Evolutionary conservation across 2,113 vertebrate genomes (phyloP).

Genomic region (Rostratula benghalensis): DNA sequence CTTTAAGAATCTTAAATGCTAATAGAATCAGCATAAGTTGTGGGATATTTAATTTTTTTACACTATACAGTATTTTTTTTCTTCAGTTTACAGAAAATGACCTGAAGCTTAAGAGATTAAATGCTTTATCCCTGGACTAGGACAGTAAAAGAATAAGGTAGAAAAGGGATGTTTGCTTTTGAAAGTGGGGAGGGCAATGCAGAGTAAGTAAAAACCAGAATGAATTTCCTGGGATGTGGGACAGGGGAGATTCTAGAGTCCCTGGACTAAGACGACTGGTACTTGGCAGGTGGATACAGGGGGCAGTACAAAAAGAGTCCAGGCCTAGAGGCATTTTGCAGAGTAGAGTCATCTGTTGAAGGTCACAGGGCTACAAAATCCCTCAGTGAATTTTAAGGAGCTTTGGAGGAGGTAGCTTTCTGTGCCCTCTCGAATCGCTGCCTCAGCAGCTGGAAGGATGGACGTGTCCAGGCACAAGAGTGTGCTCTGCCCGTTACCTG

Average conservation of each 20-base stretch:
- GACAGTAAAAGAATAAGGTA: neutral
- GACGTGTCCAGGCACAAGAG: accelerated
- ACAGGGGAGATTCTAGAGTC: neutral
- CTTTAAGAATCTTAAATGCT: neutral
- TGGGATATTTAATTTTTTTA: neutral
- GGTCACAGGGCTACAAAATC: neutral
- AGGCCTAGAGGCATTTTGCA: neutral
- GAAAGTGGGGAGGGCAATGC: neutral
- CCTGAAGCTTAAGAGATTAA: neutral
- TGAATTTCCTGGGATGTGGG: neutral
- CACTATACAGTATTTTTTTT: neutral
- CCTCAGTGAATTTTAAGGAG: neutral
- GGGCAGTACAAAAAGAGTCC: neutral
- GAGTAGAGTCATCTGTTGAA: neutral
- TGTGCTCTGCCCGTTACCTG: neutral
- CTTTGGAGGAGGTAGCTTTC: neutral
- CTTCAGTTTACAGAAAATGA: neutral
- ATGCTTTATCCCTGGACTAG: neutral
- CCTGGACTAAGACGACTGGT: neutral
- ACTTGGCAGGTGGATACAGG: neutral
- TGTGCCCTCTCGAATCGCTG: neutral
- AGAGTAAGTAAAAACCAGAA: neutral
- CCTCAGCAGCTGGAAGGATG: neutral
- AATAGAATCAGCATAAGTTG: neutral
- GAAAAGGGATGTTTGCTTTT: neutral